Percentiles rank a stretch among this genome's conserved stretches.
Conservation (phyloP, 2,797 vertebrate species). For the Pangasius larnaudii region DNA sequence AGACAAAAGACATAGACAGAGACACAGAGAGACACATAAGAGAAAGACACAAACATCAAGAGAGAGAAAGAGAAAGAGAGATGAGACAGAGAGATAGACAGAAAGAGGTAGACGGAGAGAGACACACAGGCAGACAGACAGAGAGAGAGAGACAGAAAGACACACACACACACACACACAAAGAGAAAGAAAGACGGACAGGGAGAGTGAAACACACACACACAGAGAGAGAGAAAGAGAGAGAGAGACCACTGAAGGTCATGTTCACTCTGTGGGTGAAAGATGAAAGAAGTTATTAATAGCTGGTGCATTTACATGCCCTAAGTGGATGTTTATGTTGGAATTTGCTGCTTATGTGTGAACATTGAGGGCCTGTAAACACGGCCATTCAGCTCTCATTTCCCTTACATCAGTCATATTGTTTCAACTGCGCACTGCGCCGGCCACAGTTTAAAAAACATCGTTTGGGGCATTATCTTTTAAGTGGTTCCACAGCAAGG, state of each 20-base stretch:
- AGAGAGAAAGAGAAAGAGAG: background rate
- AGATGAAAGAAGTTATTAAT: slow-evolving; percentile 86
- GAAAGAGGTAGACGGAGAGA: background rate
- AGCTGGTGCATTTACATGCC: slow-evolving; percentile 81
- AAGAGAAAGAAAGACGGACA: background rate
- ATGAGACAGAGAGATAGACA: background rate
- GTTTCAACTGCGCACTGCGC: slow-evolving; percentile 76
- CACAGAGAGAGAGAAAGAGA: slow-evolving; percentile 33
- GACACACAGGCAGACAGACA: too few species aligned
- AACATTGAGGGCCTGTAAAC: slow-evolving; percentile 85
- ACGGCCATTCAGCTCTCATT: slow-evolving; percentile 83
- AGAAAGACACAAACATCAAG: slow-evolving; percentile 20
- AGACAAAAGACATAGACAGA: background rate
- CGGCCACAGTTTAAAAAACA: slow-evolving; percentile 77
- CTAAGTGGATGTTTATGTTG: slow-evolving; percentile 86
- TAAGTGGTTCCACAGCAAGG: slow-evolving; percentile 76
- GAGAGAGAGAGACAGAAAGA: background rate
- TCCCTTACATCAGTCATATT: slow-evolving; percentile 86
- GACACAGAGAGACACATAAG: background rate
- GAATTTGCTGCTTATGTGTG: slow-evolving; percentile 85
- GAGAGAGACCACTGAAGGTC: slow-evolving; percentile 37
- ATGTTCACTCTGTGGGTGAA: slow-evolving; percentile 65
- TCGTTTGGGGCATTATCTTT: slow-evolving; percentile 77
- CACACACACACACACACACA: background rate
- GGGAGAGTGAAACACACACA: slow-evolving; percentile 51